Evolutionary conservation across 2,797 vertebrate genomes (phyloP).

Genomic region (Neosilurus hyrtlii): DNA sequence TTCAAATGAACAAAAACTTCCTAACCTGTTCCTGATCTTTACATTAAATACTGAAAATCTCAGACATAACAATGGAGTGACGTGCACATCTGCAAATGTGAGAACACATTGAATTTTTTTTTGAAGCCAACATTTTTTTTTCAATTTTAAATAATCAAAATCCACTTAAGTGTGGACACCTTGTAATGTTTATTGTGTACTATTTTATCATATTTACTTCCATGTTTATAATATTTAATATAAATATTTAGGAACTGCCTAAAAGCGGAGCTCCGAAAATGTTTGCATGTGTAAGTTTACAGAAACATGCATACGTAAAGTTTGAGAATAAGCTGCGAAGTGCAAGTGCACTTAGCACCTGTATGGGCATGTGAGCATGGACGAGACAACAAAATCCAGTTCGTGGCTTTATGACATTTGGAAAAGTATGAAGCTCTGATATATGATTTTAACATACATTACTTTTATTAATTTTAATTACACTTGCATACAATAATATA

Average conservation of each 20-base stretch:
- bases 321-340: too few relatives aligned
- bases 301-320: too few relatives aligned
- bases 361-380: too few relatives aligned
- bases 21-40: background rate
- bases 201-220: background rate
- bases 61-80: background rate
- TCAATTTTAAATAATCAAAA: background rate
- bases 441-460: background rate
- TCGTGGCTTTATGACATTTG: too few relatives aligned
- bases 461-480: background rate
- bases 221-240: background rate
- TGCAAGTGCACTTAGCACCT: too few relatives aligned
- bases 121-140: background rate
- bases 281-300: too few relatives aligned
- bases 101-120: background rate
- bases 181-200: background rate
- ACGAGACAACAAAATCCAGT: too few relatives aligned
- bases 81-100: background rate
- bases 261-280: too few relatives aligned
- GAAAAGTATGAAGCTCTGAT: too few relatives aligned
- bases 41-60: background rate
- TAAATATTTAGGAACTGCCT: too few relatives aligned
- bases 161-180: background rate
- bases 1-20: too few relatives aligned
- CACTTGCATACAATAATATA: background rate